These are phyloP conservation scores for Sebastiscus tertius DNA, from an alignment of 2,797 vertebrate species.

Conservation along the genomic window DNA sequence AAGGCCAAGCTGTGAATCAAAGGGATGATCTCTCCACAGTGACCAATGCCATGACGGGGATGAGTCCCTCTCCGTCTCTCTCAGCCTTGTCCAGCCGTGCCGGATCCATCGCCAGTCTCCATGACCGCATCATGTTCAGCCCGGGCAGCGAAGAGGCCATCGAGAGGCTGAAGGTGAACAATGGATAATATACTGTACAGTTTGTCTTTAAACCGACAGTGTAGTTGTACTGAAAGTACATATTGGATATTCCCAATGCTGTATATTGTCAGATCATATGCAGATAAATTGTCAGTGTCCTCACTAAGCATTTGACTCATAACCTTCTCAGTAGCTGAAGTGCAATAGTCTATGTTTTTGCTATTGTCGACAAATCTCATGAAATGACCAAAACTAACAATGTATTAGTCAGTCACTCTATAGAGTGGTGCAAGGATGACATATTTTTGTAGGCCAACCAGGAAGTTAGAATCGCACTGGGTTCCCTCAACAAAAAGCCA, in stretches of 20 bases:
- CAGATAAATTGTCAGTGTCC: neutral
- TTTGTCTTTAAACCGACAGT: neutral
- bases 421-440: too few species aligned
- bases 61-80: slow-evolving; percentile 96
- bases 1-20: slow-evolving; percentile 87
- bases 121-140: slow-evolving; percentile 96
- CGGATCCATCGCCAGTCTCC: slow-evolving; percentile 93
- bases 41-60: slow-evolving; percentile 95
- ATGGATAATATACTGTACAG: neutral
- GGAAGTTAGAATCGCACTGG: too few species aligned
- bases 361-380: neutral
- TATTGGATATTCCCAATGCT: neutral
- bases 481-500: too few species aligned
- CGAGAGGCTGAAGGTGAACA: slow-evolving; percentile 93
- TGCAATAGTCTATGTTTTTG: neutral
- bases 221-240: neutral
- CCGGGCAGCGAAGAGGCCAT: slow-evolving; percentile 97
- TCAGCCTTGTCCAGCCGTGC: slow-evolving; percentile 94
- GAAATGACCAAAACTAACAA: neutral
- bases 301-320: neutral
- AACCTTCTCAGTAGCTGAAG: neutral
- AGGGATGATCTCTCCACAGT: slow-evolving; percentile 97
- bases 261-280: neutral
- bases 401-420: neutral
- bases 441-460: too few species aligned